Percentiles rank a stretch among this genome's conserved stretches.
These are phyloP conservation scores for Cyrtorhinus lividipennis DNA, from an alignment of 1,140 invertebrate species.

Conservation along the genomic window DNA sequence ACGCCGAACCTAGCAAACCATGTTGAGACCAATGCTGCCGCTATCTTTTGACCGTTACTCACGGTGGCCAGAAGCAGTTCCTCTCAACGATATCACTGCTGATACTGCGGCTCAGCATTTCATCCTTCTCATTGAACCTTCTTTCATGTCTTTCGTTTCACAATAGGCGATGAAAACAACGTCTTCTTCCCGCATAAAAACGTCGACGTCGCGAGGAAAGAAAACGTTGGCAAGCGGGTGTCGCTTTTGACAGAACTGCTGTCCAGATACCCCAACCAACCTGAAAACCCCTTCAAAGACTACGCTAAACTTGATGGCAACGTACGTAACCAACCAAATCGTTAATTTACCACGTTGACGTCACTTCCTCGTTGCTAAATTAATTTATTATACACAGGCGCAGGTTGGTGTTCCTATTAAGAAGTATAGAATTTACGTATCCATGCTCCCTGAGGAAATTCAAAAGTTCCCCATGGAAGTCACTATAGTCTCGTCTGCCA, in stretches of 20 bases:
- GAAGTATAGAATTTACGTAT: slow-evolving; percentile 73
- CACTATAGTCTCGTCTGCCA: slow-evolving; percentile 62
- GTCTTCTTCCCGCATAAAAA: slow-evolving; percentile 49
- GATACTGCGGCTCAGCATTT: too few species aligned
- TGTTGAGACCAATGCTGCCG: too few species aligned
- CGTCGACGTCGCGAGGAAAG: slow-evolving; percentile 31
- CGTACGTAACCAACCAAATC: slow-evolving; percentile 37
- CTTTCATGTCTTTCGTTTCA: too few species aligned
- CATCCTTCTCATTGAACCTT: too few species aligned
- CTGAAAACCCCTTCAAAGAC: slow-evolving; percentile 71
- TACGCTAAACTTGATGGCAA: slow-evolving; percentile 86
- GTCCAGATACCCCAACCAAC: slow-evolving; percentile 52
- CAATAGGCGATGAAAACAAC: slow-evolving; percentile 43
- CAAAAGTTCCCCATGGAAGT: slow-evolving; percentile 72
- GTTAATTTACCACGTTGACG: slow-evolving; percentile 15
- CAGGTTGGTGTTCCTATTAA: slow-evolving; percentile 60
- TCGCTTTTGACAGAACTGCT: slow-evolving; percentile 57
- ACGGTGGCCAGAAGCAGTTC: too few species aligned
- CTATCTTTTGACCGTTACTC: too few species aligned
- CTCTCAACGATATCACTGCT: too few species aligned
- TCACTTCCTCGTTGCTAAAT: neutral
- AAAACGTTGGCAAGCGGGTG: slow-evolving; percentile 26
- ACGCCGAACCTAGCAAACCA: too few species aligned
- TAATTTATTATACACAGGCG: too few species aligned
- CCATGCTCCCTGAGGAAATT: slow-evolving; percentile 63